Evolutionary conservation across 2,797 vertebrate genomes (phyloP), one percentile per base, ranked within the genome.

Genomic region (Margarornis squamiger): DNA sequence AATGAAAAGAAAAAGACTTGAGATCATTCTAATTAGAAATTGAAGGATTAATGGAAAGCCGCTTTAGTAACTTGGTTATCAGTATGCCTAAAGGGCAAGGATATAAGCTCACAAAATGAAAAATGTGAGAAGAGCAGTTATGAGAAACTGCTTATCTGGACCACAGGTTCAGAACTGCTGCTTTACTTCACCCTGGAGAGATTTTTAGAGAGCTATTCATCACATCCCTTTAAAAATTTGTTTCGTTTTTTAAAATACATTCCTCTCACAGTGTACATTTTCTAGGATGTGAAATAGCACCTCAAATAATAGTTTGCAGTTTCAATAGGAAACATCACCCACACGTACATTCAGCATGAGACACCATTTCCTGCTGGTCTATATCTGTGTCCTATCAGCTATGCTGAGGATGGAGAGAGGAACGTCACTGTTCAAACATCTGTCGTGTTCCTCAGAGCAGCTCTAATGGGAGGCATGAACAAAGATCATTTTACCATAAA

Each of bases 41-140:
- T 20, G 79, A 92, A 90, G 70, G 88, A 93, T 95, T 93, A 94
- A 78, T 86, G 54, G 46, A 88, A 94, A 93, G 73, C 51, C 73
- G 73, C 70, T 96, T 86, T 86, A 54, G 30, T 90, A 75, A 88
- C 27, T 91, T 80, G 24, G 34, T 92, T 92, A 65, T 92, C 58
- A 75, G 79, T 67, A 27, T 90, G 73, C 66, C 82, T 94, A 54
- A 74, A 88, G 54, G 66, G 24, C 46, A 84, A 68, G 72, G 39
- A 38, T 88, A 27, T 78, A 90, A 95, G 88, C 80, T 83, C 15
- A 54, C 2, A 1, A 83, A 83, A 90, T 68, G 38, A 65, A 86
- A 86, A 72, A 54, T 68, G 18, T 75, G 29, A 80, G 62, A 49
- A 80, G 15, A n/a, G 38, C 54, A 46, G 32, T 72, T 54, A 68